These are phyloP conservation scores for Ormyrus rosae DNA, from an alignment of 2,888 invertebrate genomes.

Conservation along the genomic window DNA sequence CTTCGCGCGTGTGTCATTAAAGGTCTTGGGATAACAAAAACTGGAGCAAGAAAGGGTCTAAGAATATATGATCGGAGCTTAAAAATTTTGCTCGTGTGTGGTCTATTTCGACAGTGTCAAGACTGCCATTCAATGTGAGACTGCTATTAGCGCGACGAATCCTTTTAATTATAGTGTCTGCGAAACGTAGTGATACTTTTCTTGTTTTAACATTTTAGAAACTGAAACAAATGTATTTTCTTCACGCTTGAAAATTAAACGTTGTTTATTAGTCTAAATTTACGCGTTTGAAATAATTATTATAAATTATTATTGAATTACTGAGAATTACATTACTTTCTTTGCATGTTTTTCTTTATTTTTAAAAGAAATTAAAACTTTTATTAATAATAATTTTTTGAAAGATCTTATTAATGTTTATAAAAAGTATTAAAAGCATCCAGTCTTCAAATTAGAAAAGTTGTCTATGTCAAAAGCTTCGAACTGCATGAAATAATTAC, in stretches of 20 bases:
- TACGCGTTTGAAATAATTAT: neutral
- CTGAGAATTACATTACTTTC: too few relatives aligned
- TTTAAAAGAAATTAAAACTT: too few relatives aligned
- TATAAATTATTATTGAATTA: neutral
- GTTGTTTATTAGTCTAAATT: neutral
- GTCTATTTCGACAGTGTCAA: constrained; percentile 48
- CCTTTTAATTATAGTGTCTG: constrained; percentile 1
- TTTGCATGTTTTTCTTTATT: too few relatives aligned
- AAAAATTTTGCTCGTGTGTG: constrained; percentile 46
- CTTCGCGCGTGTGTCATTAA: constrained; percentile 27
- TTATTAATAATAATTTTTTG: too few relatives aligned
- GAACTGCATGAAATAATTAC: too few relatives aligned
- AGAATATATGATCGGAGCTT: constrained; percentile 49
- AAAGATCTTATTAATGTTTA: too few relatives aligned
- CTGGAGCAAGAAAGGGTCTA: constrained; percentile 45
- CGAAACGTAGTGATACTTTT: neutral
- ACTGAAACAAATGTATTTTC: neutral
- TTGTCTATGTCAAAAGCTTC: too few relatives aligned
- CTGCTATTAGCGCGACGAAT: constrained; percentile 31
- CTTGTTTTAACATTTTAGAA: too few relatives aligned
- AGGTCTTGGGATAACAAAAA: constrained; percentile 45
- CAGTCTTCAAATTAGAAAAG: too few relatives aligned
- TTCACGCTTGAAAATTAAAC: neutral
- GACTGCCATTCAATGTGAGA: constrained; percentile 40
- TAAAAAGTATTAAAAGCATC: too few relatives aligned